These are phyloP conservation scores for Alloscopus bannaensis DNA, from an alignment of 2,888 invertebrate species.

Conservation along the genomic window DNA sequence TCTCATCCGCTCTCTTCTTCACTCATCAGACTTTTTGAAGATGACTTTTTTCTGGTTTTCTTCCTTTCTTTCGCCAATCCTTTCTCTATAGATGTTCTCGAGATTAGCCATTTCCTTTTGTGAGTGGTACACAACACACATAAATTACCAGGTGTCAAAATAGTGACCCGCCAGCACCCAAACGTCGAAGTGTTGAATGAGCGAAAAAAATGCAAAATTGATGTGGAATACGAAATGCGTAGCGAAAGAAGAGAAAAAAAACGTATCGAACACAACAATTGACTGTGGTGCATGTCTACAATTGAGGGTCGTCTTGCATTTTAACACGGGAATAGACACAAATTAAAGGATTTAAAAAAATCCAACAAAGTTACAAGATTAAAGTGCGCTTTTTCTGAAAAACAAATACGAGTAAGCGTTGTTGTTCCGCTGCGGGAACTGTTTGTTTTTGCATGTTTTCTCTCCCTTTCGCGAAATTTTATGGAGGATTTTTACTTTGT, in stretches of 20 bases:
- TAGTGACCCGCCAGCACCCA: slow-evolving; percentile 46
- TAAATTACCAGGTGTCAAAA: slow-evolving; percentile 61
- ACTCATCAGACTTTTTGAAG: background rate
- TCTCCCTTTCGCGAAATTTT: too few species aligned
- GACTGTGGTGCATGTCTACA: too few species aligned
- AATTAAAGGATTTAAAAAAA: too few species aligned
- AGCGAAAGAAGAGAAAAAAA: slow-evolving; percentile 10
- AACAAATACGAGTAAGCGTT: background rate
- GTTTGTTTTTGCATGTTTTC: too few species aligned
- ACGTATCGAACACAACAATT: too few species aligned
- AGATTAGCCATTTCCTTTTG: slow-evolving; percentile 57
- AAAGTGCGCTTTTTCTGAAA: background rate
- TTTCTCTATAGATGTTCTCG: background rate
- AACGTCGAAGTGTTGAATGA: too few species aligned
- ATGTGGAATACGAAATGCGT: slow-evolving; percentile 10
- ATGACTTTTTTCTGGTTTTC: too few species aligned
- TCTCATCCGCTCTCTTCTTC: slow-evolving; percentile 9
- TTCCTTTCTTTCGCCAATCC: too few species aligned
- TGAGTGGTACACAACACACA: slow-evolving; percentile 44
- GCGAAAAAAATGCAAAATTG: slow-evolving; percentile 31
- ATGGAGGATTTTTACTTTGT: too few species aligned
- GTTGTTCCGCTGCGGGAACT: background rate
- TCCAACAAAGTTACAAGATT: background rate
- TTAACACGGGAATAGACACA: too few species aligned
- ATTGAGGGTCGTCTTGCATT: too few species aligned